Base-by-base conservation (phyloP, 2,888 invertebrate genomes). In the Bedellia somnulentella region DNA sequence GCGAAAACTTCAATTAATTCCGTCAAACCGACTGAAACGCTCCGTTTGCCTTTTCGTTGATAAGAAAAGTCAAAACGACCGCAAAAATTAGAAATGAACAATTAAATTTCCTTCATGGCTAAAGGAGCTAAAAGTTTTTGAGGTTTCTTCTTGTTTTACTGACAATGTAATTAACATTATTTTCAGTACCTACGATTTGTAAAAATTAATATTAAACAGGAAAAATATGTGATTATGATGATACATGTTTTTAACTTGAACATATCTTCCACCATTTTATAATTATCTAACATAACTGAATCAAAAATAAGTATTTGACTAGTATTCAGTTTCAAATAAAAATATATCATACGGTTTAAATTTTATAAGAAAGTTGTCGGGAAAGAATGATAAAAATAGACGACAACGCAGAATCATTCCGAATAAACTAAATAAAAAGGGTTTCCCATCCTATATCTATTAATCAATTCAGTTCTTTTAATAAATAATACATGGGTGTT, bases 1-100 rank as follows among this genome's bases (percentile, higher is more conserved):
- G 48, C 50, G 49, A 58, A 61, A 62, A 63, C 60, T 63, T 58
- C 58, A 59, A 60, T 63, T 63, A 60, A 61, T 56, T 54, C 57
- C 53, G 45, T 56, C 54, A 59, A 58, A 60, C 52, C 53, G 48
- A 45, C 55, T 45, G 47, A 43, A 42, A 40, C 42, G 40, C 43
- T 38, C 33, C 34, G 44, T 34, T 35, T 37, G 38, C 40, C 41
- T 42, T 46, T 42, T 41, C 41, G 38, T 35, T 23, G 29, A 30
- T 27, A 27, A 44, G 52, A n/a, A 55, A 53, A 57, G 48, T 54
- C 52, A 57, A 55, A 57, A 48, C 50, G 44, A 37, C 42, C 39
- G 46, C 41, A 45, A 45, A 54, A 51, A 54, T 58, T 46, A 48
- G 46, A 51, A 54, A 47, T 40, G 46, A 51, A 50, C 48, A 53